Base-by-base conservation (phyloP, 2,888 invertebrate genomes). In the Tetrapedia diversipes region DNA sequence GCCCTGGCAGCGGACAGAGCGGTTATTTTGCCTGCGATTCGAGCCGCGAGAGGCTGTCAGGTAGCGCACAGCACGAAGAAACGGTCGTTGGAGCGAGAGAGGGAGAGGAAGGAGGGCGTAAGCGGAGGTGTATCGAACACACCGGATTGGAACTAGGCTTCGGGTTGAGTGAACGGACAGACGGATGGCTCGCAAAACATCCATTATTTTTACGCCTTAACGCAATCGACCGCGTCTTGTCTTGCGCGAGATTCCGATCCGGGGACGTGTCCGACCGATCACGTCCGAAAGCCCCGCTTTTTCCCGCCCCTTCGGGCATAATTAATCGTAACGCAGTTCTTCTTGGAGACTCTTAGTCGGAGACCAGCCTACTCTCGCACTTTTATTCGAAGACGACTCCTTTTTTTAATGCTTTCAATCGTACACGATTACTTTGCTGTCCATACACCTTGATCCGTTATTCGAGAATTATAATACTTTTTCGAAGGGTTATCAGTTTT, bases 1-100 rank as follows among this genome's bases (percentile, higher is more conserved):
- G 82, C 76, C 78, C 77, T 81, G 80, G 72, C 79, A 79, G 41
- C 51, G 72, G 68, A 79, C 81, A 79, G 81, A 79, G 70, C 79
- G 69, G 70, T 82, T 71, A 81, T 77, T 81, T 82, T 63, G 74
- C 65, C 69, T 56, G 63, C 70, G 64, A 76, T 63, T 41, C 53
- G 47, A 34, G 72, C 79, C 71, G 22, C 79, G n/a, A n/a, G n/a
- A 63, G 74, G 81, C 81, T 81, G 81, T 81, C 73, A 47, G 68
- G 57, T 65, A n/a, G n/a, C n/a, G n/a, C n/a, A 67, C 51, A 56
- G 75, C 54, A 70, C 63, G 56, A 14, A 54, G 43, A 22, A 27
- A 43, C 41, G 27, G 27, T 7, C 24, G 47, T 34, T 10, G 34
- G 70, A 47, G 56, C n/a, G 34, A 16, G 49, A 53, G 19, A 43